Conservation (phyloP, 1,140 invertebrate genomes). For the Cephus cinctus region DNA sequence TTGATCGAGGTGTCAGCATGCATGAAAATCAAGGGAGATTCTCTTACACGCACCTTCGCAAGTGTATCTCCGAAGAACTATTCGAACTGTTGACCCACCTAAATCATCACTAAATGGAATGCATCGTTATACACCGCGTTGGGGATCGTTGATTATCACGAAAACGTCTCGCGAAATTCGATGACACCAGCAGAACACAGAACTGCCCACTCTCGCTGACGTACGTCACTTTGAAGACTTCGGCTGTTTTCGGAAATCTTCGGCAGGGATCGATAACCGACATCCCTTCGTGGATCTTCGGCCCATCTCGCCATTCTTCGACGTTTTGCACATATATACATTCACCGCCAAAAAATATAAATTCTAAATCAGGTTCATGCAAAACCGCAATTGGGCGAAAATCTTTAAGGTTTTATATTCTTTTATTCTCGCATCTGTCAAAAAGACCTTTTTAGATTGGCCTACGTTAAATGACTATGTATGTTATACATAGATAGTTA, state of each 20-base stretch:
- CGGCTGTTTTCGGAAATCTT: conserved; percentile 30
- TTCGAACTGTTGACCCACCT: neutral
- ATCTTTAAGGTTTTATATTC: conserved; percentile 7
- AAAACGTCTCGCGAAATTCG: conserved; percentile 4
- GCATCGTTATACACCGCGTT: neutral
- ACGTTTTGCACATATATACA: too few species aligned
- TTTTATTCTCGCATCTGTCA: too few species aligned
- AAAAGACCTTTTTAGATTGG: too few species aligned
- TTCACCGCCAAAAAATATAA: neutral
- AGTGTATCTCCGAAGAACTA: neutral
- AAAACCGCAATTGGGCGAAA: neutral
- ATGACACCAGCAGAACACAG: neutral
- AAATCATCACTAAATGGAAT: neutral
- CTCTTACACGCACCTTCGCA: neutral
- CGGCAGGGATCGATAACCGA: conserved; percentile 40
- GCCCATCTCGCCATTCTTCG: neutral
- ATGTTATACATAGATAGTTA: too few species aligned
- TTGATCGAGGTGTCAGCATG: neutral
- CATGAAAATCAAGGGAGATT: conserved; percentile 2
- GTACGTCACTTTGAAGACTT: conserved; percentile 23
- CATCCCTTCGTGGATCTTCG: neutral
- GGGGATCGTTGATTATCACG: neutral
- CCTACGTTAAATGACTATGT: too few species aligned
- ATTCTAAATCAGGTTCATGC: conserved; percentile 8
- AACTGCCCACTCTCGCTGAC: conserved; percentile 21